A percentile compares a stretch with the other conserved stretches of the same genome.
Evolutionary conservation across 2,113 vertebrate species (phyloP).

Genomic region (Thymallus thymallus): DNA sequence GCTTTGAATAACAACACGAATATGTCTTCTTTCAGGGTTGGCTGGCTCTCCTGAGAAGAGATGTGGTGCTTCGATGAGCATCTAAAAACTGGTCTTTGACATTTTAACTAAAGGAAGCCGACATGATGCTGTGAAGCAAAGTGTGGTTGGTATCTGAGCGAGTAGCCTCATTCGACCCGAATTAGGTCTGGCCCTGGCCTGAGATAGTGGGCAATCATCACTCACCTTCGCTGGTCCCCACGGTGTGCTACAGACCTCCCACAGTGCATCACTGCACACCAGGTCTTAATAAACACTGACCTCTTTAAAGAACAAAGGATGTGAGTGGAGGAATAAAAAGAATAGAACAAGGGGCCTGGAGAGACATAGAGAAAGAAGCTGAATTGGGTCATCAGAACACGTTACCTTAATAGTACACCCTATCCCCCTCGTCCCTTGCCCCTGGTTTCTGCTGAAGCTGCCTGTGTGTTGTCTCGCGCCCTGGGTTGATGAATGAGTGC

Average conservation of each 20-base stretch:
- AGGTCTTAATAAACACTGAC: conserved; percentile 51
- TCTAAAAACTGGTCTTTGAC: not conserved
- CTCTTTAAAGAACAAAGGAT: conserved; percentile 48
- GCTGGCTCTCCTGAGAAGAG: too few relatives aligned
- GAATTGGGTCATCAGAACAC: conserved; percentile 70
- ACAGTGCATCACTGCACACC: conserved; percentile 25
- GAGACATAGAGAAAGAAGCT: conserved; percentile 38
- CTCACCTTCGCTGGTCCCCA: not conserved
- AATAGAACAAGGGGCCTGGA: conserved; percentile 29
- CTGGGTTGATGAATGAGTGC: conserved; percentile 66
- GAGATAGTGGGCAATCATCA: conserved; percentile 8
- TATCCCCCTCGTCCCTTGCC: conserved; percentile 37
- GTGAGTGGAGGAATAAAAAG: conserved; percentile 45
- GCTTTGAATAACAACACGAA: not conserved
- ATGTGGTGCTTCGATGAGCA: not conserved
- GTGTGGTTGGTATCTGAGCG: not conserved
- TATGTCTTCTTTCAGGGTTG: not conserved
- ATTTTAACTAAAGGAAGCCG: not conserved
- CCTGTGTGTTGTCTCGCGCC: conserved; percentile 43
- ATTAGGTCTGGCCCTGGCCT: conserved; percentile 4
- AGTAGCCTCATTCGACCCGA: not conserved
- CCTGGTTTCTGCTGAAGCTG: conserved; percentile 3
- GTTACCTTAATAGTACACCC: conserved; percentile 65
- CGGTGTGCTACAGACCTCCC: conserved; percentile 1
- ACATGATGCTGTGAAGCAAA: not conserved